Evolutionary conservation across 2,113 vertebrate genomes (phyloP).

Genomic region (Lycaon pictus): DNA sequence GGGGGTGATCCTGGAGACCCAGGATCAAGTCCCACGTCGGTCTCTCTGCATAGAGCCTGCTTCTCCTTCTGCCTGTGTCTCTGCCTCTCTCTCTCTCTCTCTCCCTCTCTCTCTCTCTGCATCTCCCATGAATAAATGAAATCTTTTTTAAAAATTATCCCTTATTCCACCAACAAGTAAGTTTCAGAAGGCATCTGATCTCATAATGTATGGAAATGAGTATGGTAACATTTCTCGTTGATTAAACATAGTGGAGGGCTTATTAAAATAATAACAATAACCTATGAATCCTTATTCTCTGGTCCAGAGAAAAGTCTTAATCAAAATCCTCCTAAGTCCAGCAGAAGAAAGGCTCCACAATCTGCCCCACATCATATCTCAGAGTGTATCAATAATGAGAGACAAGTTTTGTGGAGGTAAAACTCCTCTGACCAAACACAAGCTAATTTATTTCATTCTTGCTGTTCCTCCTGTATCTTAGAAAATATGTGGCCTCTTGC

Average conservation of each 20-base stretch:
- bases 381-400: background rate
- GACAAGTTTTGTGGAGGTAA: background rate
- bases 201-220: background rate
- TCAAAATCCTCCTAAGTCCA: background rate
- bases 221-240: background rate
- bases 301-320: slow-evolving; percentile 30
- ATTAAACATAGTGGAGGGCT: background rate
- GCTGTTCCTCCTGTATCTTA: slow-evolving; percentile 27
- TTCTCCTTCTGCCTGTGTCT: too few relatives aligned
- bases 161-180: slow-evolving; percentile 38
- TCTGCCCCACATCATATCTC: background rate
- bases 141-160: background rate
- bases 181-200: background rate
- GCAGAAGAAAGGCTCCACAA: background rate
- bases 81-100: too few relatives aligned
- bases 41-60: too few relatives aligned
- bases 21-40: too few relatives aligned
- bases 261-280: background rate
- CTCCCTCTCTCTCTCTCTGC: too few relatives aligned
- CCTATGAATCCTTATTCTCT: background rate
- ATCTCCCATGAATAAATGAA: too few relatives aligned
- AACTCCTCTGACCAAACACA: slow-evolving; percentile 6
- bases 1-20: too few relatives aligned
- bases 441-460: slow-evolving; percentile 60
- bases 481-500: slow-evolving; percentile 11